Conservation (phyloP, 2,797 vertebrate genomes). For the Pantherophis alleghaniensis region DNA sequence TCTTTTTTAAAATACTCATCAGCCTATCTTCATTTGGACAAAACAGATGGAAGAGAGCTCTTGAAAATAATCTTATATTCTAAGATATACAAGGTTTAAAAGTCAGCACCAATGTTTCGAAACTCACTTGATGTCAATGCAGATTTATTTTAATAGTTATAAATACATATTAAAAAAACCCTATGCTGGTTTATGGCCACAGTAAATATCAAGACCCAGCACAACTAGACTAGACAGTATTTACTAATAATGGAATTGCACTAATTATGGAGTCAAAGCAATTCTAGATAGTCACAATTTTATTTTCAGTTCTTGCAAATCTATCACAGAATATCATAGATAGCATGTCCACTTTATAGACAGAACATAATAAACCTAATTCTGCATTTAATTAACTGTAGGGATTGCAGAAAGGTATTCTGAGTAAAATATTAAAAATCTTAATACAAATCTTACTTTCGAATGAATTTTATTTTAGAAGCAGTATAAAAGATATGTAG, state of each 20-base stretch:
- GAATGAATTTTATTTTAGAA: conserved; percentile 2
- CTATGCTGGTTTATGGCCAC: not conserved
- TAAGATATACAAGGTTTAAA: not conserved
- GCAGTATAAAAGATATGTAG: not conserved
- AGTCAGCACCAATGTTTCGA: not conserved
- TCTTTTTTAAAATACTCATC: not conserved
- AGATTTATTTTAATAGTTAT: not conserved
- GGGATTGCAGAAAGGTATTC: not conserved
- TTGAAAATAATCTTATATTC: not conserved
- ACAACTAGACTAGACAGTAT: not conserved
- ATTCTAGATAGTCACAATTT: not conserved
- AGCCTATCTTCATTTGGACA: not conserved
- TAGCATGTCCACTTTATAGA: not conserved
- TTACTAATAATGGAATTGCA: not conserved
- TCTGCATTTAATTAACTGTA: not conserved
- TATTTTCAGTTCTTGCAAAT: not conserved
- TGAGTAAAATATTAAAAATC: not conserved
- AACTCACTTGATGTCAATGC: not conserved
- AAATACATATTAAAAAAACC: not conserved
- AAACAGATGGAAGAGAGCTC: not conserved
- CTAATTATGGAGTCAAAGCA: not conserved
- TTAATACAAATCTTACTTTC: not conserved
- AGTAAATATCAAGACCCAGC: not conserved
- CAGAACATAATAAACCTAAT: not conserved
- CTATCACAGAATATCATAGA: not conserved